Evolutionary conservation across 2,888 invertebrate genomes (phyloP).

Genomic region (Macrosoma leucophasiata): DNA sequence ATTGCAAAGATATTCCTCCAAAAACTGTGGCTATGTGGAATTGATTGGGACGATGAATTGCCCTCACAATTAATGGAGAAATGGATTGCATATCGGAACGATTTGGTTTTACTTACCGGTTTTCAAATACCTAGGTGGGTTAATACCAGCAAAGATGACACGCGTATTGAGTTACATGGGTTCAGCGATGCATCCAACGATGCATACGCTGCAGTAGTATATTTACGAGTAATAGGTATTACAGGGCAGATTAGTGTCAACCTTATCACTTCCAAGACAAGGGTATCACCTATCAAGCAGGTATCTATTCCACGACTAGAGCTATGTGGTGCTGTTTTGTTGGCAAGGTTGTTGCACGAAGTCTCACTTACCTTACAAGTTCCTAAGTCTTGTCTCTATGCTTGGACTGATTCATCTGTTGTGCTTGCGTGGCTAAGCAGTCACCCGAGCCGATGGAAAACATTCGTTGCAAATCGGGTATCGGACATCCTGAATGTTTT

Average conservation of each 20-base stretch:
- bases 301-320: constrained; percentile 20
- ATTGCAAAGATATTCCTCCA: constrained; percentile 7
- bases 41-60: constrained; percentile 29
- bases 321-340: constrained; percentile 22
- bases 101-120: constrained; percentile 6
- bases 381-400: constrained; percentile 10
- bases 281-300: constrained; percentile 13
- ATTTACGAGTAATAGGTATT: constrained; percentile 8
- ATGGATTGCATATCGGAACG: constrained; percentile 18
- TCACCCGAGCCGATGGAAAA: constrained; percentile 20
- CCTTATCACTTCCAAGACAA: constrained; percentile 11
- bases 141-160: constrained; percentile 3
- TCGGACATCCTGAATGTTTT: constrained; percentile 23
- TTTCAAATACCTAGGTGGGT: constrained; percentile 17
- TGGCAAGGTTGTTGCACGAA: constrained; percentile 15
- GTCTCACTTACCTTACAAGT: constrained; percentile 10
- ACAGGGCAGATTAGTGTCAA: constrained; percentile 9
- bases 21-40: neutral
- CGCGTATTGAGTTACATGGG: constrained; percentile 16
- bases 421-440: constrained; percentile 22
- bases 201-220: constrained; percentile 22
- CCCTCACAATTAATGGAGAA: constrained; percentile 15
- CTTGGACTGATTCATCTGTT: constrained; percentile 22
- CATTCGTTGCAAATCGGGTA: constrained; percentile 22
- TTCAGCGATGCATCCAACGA: constrained; percentile 20